Conservation (phyloP, 2,113 vertebrate genomes). For the Melanotaenia duboulayi region DNA sequence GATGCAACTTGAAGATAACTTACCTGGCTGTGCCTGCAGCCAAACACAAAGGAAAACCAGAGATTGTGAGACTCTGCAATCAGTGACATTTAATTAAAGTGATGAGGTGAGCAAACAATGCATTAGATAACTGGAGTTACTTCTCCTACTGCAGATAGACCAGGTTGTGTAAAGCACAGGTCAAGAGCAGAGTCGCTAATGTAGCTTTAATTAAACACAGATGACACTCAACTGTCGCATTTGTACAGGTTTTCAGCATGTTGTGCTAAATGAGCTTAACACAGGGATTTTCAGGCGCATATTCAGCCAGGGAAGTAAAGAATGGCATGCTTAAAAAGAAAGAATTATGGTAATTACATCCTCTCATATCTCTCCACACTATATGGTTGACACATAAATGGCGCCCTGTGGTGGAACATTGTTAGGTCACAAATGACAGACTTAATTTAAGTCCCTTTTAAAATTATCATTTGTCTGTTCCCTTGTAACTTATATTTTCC, state of each 20-base stretch:
- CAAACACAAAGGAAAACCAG: slow-evolving; percentile 31
- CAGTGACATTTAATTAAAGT: slow-evolving; percentile 74
- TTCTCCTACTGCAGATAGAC: slow-evolving; percentile 44
- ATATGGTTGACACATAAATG: slow-evolving; percentile 45
- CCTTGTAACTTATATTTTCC: slow-evolving; percentile 22
- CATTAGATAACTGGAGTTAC: slow-evolving; percentile 54
- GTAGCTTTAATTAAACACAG: slow-evolving; percentile 40
- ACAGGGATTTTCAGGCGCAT: neutral
- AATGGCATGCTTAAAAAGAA: slow-evolving; percentile 15
- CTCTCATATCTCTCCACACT: slow-evolving; percentile 7
- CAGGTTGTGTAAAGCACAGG: slow-evolving; percentile 24
- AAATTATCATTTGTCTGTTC: slow-evolving; percentile 6
- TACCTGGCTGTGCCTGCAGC: slow-evolving; percentile 11
- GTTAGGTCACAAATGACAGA: slow-evolving; percentile 46
- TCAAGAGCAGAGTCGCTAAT: slow-evolving; percentile 52
- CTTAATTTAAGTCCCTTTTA: slow-evolving; percentile 4
- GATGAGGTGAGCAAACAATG: slow-evolving; percentile 62
- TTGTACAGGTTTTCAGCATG: neutral
- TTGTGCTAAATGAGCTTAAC: neutral
- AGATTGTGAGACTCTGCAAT: slow-evolving; percentile 50
- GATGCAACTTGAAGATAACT: slow-evolving; percentile 30
- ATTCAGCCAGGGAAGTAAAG: slow-evolving; percentile 8
- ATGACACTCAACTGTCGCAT: neutral
- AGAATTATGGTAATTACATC: slow-evolving; percentile 28
- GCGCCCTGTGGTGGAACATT: slow-evolving; percentile 43